A percentile compares a stretch with the other conserved stretches of the same genome.
Evolutionary conservation across 2,113 vertebrate genomes (phyloP).

Genomic region (Channa argus): DNA sequence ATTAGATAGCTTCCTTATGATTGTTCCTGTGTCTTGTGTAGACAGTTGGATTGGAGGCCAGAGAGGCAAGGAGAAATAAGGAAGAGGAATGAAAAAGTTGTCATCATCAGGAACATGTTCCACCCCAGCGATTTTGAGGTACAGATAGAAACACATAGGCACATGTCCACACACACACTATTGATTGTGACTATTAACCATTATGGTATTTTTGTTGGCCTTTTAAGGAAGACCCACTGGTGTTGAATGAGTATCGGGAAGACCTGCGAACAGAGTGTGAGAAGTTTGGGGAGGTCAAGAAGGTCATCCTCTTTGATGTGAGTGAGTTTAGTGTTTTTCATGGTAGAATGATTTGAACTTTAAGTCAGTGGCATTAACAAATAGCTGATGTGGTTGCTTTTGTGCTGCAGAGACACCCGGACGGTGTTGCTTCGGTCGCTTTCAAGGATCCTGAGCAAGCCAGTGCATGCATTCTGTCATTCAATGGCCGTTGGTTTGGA

Average conservation of each 20-base stretch:
- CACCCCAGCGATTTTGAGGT: slow-evolving; percentile 97
- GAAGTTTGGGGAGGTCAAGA: slow-evolving; percentile 96
- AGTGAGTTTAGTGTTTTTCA: slow-evolving; percentile 65
- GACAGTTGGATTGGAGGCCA: slow-evolving; percentile 97
- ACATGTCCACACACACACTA: neutral
- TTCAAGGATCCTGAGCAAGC: slow-evolving; percentile 92
- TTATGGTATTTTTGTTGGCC: slow-evolving; percentile 19
- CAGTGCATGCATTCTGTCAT: slow-evolving; percentile 86
- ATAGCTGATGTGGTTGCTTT: slow-evolving; percentile 58
- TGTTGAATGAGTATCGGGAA: slow-evolving; percentile 95
- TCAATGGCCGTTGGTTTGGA: slow-evolving; percentile 96
- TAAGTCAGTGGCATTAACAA: neutral
- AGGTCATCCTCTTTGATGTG: slow-evolving; percentile 98
- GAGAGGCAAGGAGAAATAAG: slow-evolving; percentile 88
- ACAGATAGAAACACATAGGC: slow-evolving; percentile 9
- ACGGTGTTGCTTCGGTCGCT: slow-evolving; percentile 94
- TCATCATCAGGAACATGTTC: slow-evolving; percentile 98
- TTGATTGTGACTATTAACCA: neutral
- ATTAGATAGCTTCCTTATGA: neutral
- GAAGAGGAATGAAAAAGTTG: slow-evolving; percentile 90
- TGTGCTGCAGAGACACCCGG: slow-evolving; percentile 90
- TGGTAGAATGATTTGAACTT: neutral
- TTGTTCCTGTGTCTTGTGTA: slow-evolving; percentile 55
- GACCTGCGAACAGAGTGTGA: slow-evolving; percentile 94
- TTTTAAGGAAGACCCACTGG: slow-evolving; percentile 93